Evolutionary conservation across 2,797 vertebrate species (phyloP).

Genomic region (Eremophila alpestris): DNA sequence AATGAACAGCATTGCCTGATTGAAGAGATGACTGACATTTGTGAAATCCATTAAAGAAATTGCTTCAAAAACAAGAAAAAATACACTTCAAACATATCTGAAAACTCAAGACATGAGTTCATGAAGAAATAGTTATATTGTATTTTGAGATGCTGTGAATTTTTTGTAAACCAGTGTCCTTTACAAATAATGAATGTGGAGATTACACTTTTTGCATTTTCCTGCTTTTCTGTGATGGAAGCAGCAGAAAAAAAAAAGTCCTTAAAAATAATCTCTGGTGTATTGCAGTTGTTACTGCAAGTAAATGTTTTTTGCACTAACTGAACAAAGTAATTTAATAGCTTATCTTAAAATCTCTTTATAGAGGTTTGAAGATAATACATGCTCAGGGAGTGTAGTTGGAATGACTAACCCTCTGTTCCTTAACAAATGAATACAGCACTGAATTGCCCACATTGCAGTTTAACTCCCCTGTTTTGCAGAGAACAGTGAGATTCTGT

Average conservation of each 20-base stretch:
- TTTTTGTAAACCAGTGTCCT: background rate
- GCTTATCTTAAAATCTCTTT: background rate
- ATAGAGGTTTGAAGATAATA: background rate
- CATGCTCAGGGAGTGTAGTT: background rate
- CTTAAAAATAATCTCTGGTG: background rate
- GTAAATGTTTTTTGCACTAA: background rate
- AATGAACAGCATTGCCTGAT: background rate
- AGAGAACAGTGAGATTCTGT: conserved; percentile 94
- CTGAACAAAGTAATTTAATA: background rate
- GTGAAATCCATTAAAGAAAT: background rate
- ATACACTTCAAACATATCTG: background rate
- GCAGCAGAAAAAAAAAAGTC: background rate
- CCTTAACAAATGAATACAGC: background rate
- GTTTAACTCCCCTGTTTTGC: conserved; percentile 23
- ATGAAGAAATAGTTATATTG: background rate
- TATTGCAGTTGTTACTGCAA: background rate
- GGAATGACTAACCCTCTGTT: background rate
- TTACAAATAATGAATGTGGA: background rate
- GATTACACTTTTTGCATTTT: background rate
- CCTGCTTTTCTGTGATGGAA: background rate
- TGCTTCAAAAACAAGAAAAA: background rate
- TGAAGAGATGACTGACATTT: background rate
- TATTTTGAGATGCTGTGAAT: background rate
- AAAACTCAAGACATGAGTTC: background rate
- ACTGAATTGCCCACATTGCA: background rate